Evolutionary conservation across 53 echinoderm and acorn worm genomes (phyloP).

Genomic region (Holothuria scabra): DNA sequence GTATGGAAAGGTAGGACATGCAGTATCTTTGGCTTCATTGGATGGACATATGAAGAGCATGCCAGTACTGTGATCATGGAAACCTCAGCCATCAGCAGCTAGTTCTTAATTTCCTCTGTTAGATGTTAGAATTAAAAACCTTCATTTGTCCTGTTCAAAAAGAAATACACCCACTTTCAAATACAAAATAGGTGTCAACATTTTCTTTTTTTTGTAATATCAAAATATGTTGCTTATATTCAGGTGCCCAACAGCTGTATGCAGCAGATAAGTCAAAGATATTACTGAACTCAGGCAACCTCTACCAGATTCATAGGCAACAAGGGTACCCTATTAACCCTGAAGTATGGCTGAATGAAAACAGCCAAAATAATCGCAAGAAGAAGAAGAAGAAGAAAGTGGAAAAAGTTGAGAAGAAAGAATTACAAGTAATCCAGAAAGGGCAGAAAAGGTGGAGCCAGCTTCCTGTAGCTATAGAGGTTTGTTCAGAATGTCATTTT

Average conservation of each 20-base stretch:
- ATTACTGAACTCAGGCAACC: slow-evolving; percentile 84
- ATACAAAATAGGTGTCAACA: too few species aligned
- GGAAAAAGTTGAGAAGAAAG: slow-evolving; percentile 35
- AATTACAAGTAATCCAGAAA: slow-evolving; percentile 57
- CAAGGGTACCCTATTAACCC: slow-evolving; percentile 83
- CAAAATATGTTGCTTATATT: background rate
- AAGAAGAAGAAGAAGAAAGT: slow-evolving; percentile 59
- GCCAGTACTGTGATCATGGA: too few species aligned
- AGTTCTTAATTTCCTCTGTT: too few species aligned
- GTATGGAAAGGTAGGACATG: too few species aligned
- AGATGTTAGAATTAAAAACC: too few species aligned
- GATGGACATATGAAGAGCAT: too few species aligned
- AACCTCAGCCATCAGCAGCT: too few species aligned
- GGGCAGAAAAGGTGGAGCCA: slow-evolving; percentile 90
- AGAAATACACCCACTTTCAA: too few species aligned
- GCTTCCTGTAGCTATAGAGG: slow-evolving; percentile 82
- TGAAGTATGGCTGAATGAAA: slow-evolving; percentile 65
- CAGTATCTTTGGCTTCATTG: too few species aligned
- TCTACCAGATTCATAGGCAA: slow-evolving; percentile 74
- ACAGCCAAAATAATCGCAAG: background rate
- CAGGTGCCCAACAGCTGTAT: slow-evolving; percentile 80
- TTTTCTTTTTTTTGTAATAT: too few species aligned
- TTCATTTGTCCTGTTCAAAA: too few species aligned
- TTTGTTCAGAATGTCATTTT: slow-evolving; percentile 15
- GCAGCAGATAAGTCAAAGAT: slow-evolving; percentile 59